Evolutionary conservation across 2,113 vertebrate genomes (phyloP).

Genomic region (Strigops habroptila): DNA sequence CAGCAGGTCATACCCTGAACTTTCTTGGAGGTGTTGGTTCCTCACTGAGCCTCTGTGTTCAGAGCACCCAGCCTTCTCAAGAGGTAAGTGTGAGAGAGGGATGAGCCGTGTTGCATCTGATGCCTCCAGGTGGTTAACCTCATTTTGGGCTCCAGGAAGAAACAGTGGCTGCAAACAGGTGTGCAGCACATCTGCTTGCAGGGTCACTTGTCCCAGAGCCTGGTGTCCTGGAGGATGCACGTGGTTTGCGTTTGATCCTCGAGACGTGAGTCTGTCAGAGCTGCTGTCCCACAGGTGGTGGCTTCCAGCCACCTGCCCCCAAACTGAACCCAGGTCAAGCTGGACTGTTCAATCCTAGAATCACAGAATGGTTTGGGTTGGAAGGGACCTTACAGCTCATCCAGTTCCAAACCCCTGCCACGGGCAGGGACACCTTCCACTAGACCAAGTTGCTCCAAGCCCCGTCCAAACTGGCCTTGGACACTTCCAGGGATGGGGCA

Average conservation of each 20-base stretch:
- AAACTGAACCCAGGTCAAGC: rapidly evolving
- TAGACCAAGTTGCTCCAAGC: neutral
- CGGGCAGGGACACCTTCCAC: neutral
- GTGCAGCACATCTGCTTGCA: rapidly evolving
- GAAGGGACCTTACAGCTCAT: neutral
- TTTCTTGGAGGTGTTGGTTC: neutral
- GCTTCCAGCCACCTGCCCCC: neutral
- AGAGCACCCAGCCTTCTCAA: neutral
- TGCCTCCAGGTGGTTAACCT: neutral
- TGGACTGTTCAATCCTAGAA: neutral
- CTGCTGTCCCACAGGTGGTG: rapidly evolving
- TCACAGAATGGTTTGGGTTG: neutral
- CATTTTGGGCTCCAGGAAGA: neutral
- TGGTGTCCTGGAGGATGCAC: rapidly evolving
- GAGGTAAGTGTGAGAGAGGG: neutral
- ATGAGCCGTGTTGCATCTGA: rapidly evolving
- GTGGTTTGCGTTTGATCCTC: rapidly evolving
- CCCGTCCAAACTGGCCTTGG: neutral
- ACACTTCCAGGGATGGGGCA: neutral
- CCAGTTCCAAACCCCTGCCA: neutral
- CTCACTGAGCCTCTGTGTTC: neutral
- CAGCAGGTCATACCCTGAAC: neutral
- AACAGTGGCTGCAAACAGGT: rapidly evolving
- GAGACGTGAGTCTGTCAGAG: neutral
- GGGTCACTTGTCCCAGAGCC: neutral